Conservation (phyloP, 2,113 vertebrate genomes). For the Heterotis niloticus region DNA sequence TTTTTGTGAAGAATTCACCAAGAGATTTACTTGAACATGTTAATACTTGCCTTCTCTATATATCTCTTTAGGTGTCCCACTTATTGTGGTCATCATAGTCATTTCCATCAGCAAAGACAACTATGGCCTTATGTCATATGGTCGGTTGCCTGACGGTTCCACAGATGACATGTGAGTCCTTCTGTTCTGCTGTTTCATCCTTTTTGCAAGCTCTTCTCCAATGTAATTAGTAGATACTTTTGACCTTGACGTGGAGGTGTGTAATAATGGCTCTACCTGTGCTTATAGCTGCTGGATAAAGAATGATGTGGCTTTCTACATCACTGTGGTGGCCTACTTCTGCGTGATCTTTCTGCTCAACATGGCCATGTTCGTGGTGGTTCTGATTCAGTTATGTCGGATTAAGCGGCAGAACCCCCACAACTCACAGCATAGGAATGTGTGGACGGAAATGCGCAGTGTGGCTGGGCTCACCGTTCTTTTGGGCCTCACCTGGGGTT, state of each 20-base stretch:
- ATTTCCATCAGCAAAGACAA: slow-evolving; percentile 73
- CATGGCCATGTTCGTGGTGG: slow-evolving; percentile 85
- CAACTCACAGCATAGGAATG: slow-evolving; percentile 71
- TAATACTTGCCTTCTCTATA: neutral
- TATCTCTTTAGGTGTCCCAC: slow-evolving; percentile 71
- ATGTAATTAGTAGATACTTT: neutral
- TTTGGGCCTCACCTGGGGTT: slow-evolving; percentile 91
- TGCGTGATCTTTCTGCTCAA: slow-evolving; percentile 86
- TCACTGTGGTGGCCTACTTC: slow-evolving; percentile 89
- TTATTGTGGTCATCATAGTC: slow-evolving; percentile 77
- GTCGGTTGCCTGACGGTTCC: slow-evolving; percentile 64
- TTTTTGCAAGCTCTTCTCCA: neutral
- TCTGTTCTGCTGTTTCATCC: too few species aligned
- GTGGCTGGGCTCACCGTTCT: slow-evolving; percentile 82
- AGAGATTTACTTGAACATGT: neutral
- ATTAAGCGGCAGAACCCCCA: slow-evolving; percentile 89
- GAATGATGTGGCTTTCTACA: slow-evolving; percentile 82
- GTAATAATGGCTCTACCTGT: neutral
- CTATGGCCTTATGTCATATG: slow-evolving; percentile 80
- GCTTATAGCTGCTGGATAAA: slow-evolving; percentile 85
- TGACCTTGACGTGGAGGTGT: neutral
- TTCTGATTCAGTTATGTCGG: slow-evolving; percentile 85
- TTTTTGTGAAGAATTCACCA: neutral
- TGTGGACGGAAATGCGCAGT: slow-evolving; percentile 81
- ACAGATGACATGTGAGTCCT: slow-evolving; percentile 81